Conservation (phyloP, 2,888 invertebrate genomes). For the Balanococcus diminutus region DNA sequence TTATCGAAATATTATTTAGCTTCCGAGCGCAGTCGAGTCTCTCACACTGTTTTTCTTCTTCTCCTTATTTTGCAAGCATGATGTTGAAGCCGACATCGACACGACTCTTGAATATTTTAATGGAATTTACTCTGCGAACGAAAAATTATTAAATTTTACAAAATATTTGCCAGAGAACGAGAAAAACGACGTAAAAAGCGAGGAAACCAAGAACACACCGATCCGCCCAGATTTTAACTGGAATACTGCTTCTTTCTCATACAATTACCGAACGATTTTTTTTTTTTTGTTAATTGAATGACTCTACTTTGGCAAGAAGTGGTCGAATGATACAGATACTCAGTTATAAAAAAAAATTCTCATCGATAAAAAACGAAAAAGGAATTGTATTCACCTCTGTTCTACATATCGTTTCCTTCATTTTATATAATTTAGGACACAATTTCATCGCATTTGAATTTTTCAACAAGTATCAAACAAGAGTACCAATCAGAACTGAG, state of each 20-base stretch:
- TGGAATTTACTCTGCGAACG: neutral
- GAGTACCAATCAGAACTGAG: neutral
- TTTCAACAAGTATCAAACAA: neutral
- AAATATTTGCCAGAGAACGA: neutral
- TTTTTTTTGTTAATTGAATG: neutral
- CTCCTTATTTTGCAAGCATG: neutral
- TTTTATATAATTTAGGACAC: neutral
- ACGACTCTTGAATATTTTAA: constrained; percentile 19
- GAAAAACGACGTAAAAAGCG: neutral
- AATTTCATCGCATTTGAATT: neutral
- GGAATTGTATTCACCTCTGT: neutral
- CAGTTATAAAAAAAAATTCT: neutral
- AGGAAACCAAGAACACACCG: neutral
- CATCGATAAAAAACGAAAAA: neutral
- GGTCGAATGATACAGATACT: neutral
- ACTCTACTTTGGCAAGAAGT: neutral
- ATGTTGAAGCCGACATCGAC: neutral
- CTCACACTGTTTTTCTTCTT: neutral
- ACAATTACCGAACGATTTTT: neutral
- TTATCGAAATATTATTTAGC: constrained; percentile 33
- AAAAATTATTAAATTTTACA: neutral
- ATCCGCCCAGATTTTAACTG: neutral
- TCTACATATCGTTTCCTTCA: neutral
- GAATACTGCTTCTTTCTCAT: neutral
- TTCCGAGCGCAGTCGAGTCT: neutral